These are phyloP conservation scores for Crypturellus undulatus DNA, from an alignment of 2,113 vertebrate species.

Conservation along the genomic window DNA sequence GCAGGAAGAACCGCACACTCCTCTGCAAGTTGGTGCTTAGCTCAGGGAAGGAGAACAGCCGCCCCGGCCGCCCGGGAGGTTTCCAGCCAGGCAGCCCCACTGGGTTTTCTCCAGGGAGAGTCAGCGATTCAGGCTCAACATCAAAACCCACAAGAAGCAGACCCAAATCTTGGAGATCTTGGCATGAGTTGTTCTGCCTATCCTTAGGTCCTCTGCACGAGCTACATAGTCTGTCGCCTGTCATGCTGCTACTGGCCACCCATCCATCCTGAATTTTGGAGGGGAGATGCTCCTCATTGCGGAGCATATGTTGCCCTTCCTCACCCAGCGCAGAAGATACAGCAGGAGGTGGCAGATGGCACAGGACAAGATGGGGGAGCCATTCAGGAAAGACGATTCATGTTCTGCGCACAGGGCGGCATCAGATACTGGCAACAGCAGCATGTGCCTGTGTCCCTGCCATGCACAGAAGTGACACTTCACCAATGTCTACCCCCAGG, in stretches of 20 bases:
- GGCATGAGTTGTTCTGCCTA: background rate
- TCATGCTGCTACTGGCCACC: background rate
- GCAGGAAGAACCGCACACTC: background rate
- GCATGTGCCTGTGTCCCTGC: background rate
- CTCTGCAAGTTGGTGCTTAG: background rate
- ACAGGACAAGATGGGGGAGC: rapidly evolving
- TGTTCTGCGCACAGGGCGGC: background rate
- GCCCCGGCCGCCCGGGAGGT: background rate
- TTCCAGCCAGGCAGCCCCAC: background rate
- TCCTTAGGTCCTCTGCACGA: background rate
- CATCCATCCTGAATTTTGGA: background rate
- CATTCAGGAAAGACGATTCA: background rate
- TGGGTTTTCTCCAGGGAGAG: rapidly evolving
- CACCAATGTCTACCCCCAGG: background rate
- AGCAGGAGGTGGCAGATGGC: background rate
- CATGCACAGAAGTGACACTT: background rate
- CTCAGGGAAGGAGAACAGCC: background rate
- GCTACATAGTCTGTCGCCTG: background rate
- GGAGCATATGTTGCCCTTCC: background rate
- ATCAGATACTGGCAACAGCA: background rate
- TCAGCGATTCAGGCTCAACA: background rate
- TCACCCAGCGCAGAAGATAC: background rate
- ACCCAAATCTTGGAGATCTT: background rate
- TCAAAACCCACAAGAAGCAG: background rate
- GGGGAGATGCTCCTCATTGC: background rate